Evolutionary conservation across 2,888 invertebrate species (phyloP).

Genomic region (Mesopsocus fuscifrons): DNA sequence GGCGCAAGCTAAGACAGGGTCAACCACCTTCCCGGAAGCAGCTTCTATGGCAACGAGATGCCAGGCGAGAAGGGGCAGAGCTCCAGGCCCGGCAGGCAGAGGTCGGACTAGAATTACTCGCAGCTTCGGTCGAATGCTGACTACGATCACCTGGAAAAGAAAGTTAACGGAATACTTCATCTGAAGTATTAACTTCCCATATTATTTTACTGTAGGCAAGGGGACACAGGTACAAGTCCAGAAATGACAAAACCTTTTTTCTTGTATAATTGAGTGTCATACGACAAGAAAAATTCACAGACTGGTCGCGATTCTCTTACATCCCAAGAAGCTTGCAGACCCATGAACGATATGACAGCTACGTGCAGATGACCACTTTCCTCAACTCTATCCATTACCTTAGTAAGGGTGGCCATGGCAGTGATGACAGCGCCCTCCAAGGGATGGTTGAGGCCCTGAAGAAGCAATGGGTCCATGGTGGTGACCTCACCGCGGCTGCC

Average conservation of each 20-base stretch:
- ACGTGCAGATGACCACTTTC: too few relatives aligned
- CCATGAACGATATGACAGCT: too few relatives aligned
- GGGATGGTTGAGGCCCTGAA: constrained; percentile 38
- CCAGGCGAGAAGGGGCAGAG: constrained; percentile 84
- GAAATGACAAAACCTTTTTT: neutral
- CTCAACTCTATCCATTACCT: too few relatives aligned
- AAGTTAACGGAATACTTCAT: too few relatives aligned
- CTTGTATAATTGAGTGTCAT: too few relatives aligned
- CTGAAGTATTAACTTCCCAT: too few relatives aligned
- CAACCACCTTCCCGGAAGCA: constrained; percentile 34
- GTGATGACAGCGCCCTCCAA: constrained; percentile 57
- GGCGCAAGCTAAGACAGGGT: constrained; percentile 79
- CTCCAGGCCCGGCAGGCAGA: constrained; percentile 46
- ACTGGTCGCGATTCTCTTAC: too few relatives aligned
- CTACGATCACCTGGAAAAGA: constrained; percentile 46
- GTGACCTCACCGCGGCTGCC: constrained; percentile 92
- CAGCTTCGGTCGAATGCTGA: constrained; percentile 55
- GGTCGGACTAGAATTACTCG: constrained; percentile 60
- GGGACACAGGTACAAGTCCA: neutral
- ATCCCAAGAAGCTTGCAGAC: too few relatives aligned
- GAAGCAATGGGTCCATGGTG: constrained; percentile 45
- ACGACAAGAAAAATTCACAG: too few relatives aligned
- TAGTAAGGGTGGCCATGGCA: constrained; percentile 86
- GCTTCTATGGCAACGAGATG: constrained; percentile 72
- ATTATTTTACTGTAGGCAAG: too few relatives aligned